Conservation (phyloP, 2,888 invertebrate species). For the Philonicus albiceps region DNA sequence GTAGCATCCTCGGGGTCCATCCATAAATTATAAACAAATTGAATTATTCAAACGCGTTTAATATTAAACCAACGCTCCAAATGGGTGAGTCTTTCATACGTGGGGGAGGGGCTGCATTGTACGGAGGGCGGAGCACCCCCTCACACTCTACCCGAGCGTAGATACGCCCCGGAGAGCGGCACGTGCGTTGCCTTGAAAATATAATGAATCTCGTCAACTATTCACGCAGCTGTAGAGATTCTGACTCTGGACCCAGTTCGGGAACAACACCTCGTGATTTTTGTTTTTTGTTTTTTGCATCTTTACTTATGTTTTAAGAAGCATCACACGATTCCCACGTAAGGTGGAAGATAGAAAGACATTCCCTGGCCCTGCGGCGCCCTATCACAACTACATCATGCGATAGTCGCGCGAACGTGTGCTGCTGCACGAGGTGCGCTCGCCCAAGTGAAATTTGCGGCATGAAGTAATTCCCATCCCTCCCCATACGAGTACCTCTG, state of each 20-base stretch:
- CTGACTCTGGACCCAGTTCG: neutral
- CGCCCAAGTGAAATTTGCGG: neutral
- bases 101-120: neutral
- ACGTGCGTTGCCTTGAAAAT: slow-evolving; percentile 8
- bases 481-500: no score
- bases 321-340: neutral
- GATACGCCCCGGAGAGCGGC: neutral
- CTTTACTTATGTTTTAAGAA: neutral
- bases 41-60: slow-evolving; percentile 3
- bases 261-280: neutral
- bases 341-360: neutral
- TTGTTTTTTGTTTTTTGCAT: no score
- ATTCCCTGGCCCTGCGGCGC: neutral
- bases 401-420: neutral
- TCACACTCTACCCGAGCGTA: neutral
- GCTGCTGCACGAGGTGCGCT: neutral
- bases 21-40: slow-evolving; percentile 1
- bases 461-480: neutral
- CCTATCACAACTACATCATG: neutral
- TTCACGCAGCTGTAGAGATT: neutral
- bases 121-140: neutral
- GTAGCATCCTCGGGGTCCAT: neutral
- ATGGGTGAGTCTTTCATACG: neutral
- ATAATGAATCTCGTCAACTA: neutral
- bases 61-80: neutral